Evolutionary conservation across 2,888 invertebrate species (phyloP).

Genomic region (Athripsodes cinereus): DNA sequence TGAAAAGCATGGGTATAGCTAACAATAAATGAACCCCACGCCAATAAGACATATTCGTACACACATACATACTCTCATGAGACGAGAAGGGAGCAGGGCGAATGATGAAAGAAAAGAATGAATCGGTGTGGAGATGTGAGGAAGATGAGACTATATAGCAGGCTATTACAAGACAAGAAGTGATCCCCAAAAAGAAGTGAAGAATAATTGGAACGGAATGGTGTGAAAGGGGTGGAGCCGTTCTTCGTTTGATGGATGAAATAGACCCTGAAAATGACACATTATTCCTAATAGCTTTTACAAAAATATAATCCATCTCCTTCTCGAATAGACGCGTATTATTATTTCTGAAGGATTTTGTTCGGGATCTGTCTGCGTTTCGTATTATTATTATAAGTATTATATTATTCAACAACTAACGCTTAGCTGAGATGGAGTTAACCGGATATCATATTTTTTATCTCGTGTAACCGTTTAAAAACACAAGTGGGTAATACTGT

Average conservation of each 20-base stretch:
- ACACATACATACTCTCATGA: neutral
- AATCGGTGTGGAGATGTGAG: neutral
- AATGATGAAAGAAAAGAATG: neutral
- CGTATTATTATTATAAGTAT: too few species aligned
- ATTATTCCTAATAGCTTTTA: conserved; percentile 27
- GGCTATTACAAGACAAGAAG: neutral
- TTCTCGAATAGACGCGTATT: conserved; percentile 1
- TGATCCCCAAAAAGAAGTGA: conserved; percentile 5
- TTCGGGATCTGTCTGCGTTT: conserved; percentile 9
- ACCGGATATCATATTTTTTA: too few species aligned
- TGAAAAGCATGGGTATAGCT: too few species aligned
- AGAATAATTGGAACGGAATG: conserved; percentile 7
- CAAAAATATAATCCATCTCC: conserved; percentile 25
- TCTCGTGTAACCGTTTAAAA: too few species aligned
- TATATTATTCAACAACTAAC: too few species aligned
- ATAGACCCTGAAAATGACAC: conserved; percentile 27
- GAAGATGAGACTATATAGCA: neutral
- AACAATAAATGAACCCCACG: neutral
- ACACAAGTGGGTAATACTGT: too few species aligned
- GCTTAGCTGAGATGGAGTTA: too few species aligned
- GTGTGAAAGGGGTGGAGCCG: conserved; percentile 2
- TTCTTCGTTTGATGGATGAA: conserved; percentile 24
- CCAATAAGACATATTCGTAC: conserved; percentile 1
- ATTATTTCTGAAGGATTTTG: conserved; percentile 11
- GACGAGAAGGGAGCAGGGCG: neutral